Evolutionary conservation across 2,113 vertebrate genomes (phyloP), one percentile per base, ranked within the genome.

Genomic region (Centrocercus urophasianus): DNA sequence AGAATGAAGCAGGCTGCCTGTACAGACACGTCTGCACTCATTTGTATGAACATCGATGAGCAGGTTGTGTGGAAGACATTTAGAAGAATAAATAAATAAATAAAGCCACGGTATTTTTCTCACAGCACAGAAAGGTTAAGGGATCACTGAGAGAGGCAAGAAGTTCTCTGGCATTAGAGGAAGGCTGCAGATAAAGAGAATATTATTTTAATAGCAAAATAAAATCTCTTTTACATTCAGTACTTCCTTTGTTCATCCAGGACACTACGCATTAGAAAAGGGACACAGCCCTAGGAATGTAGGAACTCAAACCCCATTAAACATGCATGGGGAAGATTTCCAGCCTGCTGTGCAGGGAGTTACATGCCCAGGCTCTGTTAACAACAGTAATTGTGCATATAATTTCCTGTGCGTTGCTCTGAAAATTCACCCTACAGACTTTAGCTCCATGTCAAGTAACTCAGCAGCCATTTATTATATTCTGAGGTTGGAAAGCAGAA

Each of bases 311-410:
- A 96, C 93, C 73, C 96, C 93, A 96, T 97, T 97, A 97, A 97
- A 97, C 96, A 97, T 97, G 97, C 96, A 97, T 95, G 94, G 96
- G 73, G 93, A 96, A 89, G 94, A 94, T 96, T 96, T 95, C 86
- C 93, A 97, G 94, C 97, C 97, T 96, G 97, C 96, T 93, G 97
- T 96, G 96, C 96, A 96, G 97, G 96, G 97, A 97, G 93, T 96
- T 97, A 96, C 97, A 97, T 96, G 91, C 93, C 96, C 96, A 96
- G 93, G 93, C 95, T 97, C 96, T 97, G 96, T 97, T 97, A 97
- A 97, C 96, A 97, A 97, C 96, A 95, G 93, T 96, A 97, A 97
- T 97, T 96, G 97, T 96, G 95, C 96, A 97, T 96, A 97, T 97
- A 96, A 97, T 97, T 97, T 96, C 95, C 96, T 73, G 70, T 91